Base-by-base conservation (phyloP, 2,888 invertebrate genomes). In the Malacosoma neustria region DNA sequence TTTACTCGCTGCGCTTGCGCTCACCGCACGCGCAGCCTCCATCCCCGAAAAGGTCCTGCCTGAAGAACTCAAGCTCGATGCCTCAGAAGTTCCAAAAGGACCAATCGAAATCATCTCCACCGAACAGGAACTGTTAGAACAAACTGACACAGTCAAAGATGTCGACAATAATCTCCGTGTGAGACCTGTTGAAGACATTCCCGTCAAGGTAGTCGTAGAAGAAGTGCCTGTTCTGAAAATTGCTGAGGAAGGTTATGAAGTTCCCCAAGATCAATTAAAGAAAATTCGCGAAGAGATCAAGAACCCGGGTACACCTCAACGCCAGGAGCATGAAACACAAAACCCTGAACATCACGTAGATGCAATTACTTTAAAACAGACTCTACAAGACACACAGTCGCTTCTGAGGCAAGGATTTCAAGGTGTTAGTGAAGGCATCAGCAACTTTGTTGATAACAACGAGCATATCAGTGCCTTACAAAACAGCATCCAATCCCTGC, bases 291-390 rank as follows among this genome's bases (percentile, higher is more conserved):
- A 72, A 1, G 81, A 84, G 39, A 46, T 84, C 30, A 57, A 59
- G 3, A 67, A 84, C 43, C 79, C 82, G 2, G 84, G 82, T 6
- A 59, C 56, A 4, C 82, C 82, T 1, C 81, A 84, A 45, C 69
- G 72, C 1, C 81, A 80, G 43, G 68, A 81, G 35, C 84, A 84
- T 43, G 84, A 85, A 40, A 77, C 72, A 0, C 84, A 84, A 49
- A 79, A 72, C 42, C 72, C 80, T 2, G 73, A 69, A 38, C 62
- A 60, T 34, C 67, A 58, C 38, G 51, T 62, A 3, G 58, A 64
- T 5, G 63, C 67, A 0, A 41, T 57, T 1, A 49, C 53, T 5
- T 60, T 81, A 29, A 73, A 65, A 40, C 58, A 76, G 35, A 61
- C 61, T 11, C 57, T 79, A 13, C 48, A 61, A 4, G 64, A 70